Conservation (phyloP, 2,888 invertebrate species). For the Nycteola revayana region DNA sequence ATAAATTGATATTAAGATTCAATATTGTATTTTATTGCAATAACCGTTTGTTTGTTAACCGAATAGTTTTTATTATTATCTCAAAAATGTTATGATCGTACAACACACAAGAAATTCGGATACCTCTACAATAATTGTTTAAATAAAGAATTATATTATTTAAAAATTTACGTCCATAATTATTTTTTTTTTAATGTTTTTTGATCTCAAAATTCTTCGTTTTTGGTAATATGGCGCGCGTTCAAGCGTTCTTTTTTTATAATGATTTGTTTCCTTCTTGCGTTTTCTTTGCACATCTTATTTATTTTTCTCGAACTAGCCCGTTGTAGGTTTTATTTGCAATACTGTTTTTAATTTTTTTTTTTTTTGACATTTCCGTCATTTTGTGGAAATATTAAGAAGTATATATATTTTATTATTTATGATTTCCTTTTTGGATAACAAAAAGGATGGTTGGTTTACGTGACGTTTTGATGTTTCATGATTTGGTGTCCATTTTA, state of each 20-base stretch:
- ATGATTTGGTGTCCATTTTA: too few species aligned
- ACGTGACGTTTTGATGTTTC: neutral
- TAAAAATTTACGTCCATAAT: slow-evolving; percentile 5
- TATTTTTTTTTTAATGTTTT: slow-evolving; percentile 14
- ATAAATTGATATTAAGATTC: too few species aligned
- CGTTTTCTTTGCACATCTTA: slow-evolving; percentile 32
- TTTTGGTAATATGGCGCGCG: slow-evolving; percentile 51
- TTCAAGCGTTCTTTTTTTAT: slow-evolving; percentile 40
- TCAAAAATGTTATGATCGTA: too few species aligned
- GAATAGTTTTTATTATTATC: too few species aligned
- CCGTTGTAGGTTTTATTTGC: slow-evolving; percentile 27
- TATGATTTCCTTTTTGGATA: too few species aligned
- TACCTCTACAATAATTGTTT: too few species aligned
- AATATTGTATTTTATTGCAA: too few species aligned
- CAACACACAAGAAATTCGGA: too few species aligned
- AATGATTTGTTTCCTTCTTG: slow-evolving; percentile 23
- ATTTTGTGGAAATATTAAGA: neutral
- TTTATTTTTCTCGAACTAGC: slow-evolving; percentile 36
- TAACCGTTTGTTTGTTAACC: too few species aligned
- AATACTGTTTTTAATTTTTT: slow-evolving; percentile 9
- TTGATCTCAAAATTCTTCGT: slow-evolving; percentile 44
- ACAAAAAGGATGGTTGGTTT: too few species aligned
- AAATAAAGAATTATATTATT: slow-evolving; percentile 9
- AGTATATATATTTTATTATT: too few species aligned
- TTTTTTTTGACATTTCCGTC: slow-evolving; percentile 28